Percentiles rank a stretch among this genome's conserved stretches.
phyloP scores from a whole-genome alignment of 2,113 vertebrate genomes.

The Myrmophylax atrothorax region DNA sequence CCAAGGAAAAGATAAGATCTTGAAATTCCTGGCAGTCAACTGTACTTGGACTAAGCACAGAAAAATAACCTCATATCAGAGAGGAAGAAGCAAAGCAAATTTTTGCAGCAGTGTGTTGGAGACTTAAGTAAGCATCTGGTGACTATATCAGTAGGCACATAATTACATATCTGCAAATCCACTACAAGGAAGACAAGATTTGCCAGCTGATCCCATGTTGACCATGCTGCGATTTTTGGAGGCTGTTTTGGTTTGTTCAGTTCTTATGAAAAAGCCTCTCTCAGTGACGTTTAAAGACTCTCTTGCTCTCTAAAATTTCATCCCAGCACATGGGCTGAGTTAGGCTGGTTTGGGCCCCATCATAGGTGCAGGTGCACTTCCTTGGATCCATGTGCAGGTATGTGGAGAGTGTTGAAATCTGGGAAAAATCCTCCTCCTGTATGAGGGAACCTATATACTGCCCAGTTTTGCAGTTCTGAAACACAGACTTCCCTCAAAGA shows the following conservation, averaged over 20 bases:
- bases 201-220: background rate
- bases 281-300: background rate
- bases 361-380: fast-evolving
- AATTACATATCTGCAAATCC: background rate
- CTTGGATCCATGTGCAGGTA: background rate
- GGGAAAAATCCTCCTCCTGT: background rate
- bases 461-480: background rate
- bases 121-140: background rate
- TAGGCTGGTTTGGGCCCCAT: background rate
- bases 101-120: background rate
- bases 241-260: background rate
- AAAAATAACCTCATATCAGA: background rate
- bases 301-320: background rate
- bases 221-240: background rate
- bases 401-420: background rate
- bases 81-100: background rate
- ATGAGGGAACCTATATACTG: background rate
- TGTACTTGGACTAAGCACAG: background rate
- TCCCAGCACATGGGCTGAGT: background rate
- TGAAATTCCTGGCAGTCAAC: background rate
- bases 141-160: background rate
- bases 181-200: background rate
- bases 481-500: background rate
- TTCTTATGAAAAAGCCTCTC: background rate
- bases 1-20: background rate